These are phyloP conservation scores for Eulithis testata DNA, from an alignment of 2,888 invertebrate genomes.

Conservation along the genomic window DNA sequence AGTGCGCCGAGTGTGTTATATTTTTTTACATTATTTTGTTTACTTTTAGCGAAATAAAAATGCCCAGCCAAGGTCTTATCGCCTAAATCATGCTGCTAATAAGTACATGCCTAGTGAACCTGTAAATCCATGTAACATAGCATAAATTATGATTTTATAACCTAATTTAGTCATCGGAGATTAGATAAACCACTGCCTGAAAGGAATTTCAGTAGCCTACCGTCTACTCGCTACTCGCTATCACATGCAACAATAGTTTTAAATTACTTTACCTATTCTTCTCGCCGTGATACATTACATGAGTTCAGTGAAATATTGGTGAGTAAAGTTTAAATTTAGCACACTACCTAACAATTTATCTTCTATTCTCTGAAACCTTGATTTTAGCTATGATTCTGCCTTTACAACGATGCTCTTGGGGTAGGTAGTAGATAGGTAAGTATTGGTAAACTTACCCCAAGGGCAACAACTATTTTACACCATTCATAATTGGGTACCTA, in stretches of 20 bases:
- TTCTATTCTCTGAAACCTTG: constrained; percentile 6
- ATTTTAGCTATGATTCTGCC: constrained; percentile 4
- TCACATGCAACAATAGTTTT: constrained; percentile 34
- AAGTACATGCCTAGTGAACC: neutral
- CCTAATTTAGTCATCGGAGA: constrained; percentile 66
- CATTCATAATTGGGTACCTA: too few species aligned
- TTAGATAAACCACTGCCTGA: constrained; percentile 61
- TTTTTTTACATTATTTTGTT: constrained; percentile 33
- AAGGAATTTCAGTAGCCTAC: constrained; percentile 54
- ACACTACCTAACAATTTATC: constrained; percentile 12
- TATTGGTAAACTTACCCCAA: neutral
- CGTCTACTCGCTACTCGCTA: constrained; percentile 24
- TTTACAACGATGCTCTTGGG: neutral
- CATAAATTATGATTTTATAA: constrained; percentile 71
- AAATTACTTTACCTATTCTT: constrained; percentile 30
- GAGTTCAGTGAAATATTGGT: constrained; percentile 35
- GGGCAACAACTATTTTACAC: neutral
- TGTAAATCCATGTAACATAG: constrained; percentile 32
- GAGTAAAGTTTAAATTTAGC: constrained; percentile 31
- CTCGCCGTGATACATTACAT: constrained; percentile 29
- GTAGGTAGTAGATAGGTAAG: too few species aligned
- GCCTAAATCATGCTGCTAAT: neutral
- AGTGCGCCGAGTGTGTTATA: constrained; percentile 35
- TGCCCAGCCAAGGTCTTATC: neutral
- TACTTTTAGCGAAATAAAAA: neutral